Base-by-base conservation (phyloP, 2,888 invertebrate species). In the Netelia virgata region DNA sequence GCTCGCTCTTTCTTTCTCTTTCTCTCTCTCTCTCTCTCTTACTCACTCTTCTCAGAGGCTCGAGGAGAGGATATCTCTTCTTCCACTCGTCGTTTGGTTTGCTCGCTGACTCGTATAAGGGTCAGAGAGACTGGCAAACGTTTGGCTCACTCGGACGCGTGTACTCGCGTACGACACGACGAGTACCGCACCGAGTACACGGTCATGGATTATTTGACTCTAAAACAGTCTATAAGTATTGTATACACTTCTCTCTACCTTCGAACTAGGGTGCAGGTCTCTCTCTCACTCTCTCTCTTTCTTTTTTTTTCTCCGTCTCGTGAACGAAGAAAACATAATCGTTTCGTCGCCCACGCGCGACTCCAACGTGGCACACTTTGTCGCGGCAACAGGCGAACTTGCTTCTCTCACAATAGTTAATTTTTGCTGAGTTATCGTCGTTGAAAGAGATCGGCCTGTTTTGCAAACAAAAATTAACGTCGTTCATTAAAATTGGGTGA, bases 151-250 rank as follows among this genome's bases (percentile, higher is more conserved):
- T 77, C n/a, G 28, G 43, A 23, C 36, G 41, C 41, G 23, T 16
- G 43, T 47, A 43, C 8, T 18, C 9, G 43, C 20, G 66, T 59
- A 43, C 47, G 43, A 23, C n/a, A 28, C 16, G 47, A 23, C 11
- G 14, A 53, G 14, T 36, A 6, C 50, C 57, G 59, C 79, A 68
- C 68, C 68, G 68, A 69, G 63, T 73, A 73, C 69, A 77, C 80
- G 59, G 78, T 79, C 66, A 64, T 76, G 77, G 82, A 86, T 86
- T 86, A 86, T 82, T 83, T 81, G 82, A 84, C 78, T 74, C 8
- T 47, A 47, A 47, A 36, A 36, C 36, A 10, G 1, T 47, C 11
- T 47, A 47, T 47, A 47, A 36, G 6, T 6, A 36, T 36, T 36
- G 36, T 47, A 50, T 16, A 36, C 69, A 59, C 55, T 59, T 11